These are phyloP conservation scores for Chymomyza procnemis DNA, from an alignment of 2,888 invertebrate genomes.

Conservation along the genomic window DNA sequence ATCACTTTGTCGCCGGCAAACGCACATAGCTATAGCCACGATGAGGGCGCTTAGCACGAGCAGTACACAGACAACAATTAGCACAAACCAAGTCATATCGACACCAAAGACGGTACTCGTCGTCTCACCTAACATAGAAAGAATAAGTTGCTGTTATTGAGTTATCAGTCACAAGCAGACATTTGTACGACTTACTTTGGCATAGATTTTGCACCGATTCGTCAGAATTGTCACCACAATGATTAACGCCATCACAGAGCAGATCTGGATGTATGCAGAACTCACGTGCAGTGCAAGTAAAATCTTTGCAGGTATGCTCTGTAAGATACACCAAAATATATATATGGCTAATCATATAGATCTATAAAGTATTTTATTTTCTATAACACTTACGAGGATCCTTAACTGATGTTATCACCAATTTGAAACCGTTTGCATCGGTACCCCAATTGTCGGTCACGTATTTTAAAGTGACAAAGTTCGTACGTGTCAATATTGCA, in stretches of 20 bases:
- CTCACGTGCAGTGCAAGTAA: slow-evolving; percentile 90
- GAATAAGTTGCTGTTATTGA: background rate
- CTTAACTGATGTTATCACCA: slow-evolving; percentile 95
- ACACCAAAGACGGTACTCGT: slow-evolving; percentile 84
- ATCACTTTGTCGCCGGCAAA: slow-evolving; percentile 83
- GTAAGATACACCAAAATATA: slow-evolving; percentile 51
- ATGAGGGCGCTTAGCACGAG: slow-evolving; percentile 85
- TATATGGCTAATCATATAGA: background rate
- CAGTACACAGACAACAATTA: slow-evolving; percentile 84
- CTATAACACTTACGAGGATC: slow-evolving; percentile 89
- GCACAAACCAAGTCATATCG: slow-evolving; percentile 87
- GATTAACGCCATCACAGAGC: slow-evolving; percentile 94
- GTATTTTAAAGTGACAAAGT: slow-evolving; percentile 95
- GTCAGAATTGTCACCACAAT: slow-evolving; percentile 96
- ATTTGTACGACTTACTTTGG: slow-evolving; percentile 84
- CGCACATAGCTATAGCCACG: slow-evolving; percentile 86
- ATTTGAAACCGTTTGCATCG: slow-evolving; percentile 93
- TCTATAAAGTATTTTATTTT: background rate
- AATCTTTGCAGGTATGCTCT: slow-evolving; percentile 94
- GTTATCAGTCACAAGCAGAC: background rate
- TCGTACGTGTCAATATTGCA: slow-evolving; percentile 93
- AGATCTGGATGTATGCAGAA: slow-evolving; percentile 95
- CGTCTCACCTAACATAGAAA: slow-evolving; percentile 80
- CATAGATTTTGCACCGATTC: slow-evolving; percentile 91
- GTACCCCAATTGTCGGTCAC: slow-evolving; percentile 96